phyloP scores from a whole-genome alignment of 2,888 invertebrate species.

The Prosapia bicincta region DNA sequence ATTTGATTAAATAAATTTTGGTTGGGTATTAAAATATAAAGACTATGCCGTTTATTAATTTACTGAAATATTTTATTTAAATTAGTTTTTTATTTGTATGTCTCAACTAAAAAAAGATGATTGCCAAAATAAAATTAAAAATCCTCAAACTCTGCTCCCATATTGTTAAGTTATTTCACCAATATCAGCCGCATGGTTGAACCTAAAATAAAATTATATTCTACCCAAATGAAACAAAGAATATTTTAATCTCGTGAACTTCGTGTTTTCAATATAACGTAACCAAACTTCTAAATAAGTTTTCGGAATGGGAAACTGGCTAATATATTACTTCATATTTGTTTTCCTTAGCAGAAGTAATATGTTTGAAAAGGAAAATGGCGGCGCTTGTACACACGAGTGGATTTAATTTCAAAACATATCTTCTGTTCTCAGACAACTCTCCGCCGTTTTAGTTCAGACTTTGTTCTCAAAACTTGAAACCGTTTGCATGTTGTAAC shows the following conservation, averaged over 20 bases:
- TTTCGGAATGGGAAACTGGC: not conserved
- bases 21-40: no score
- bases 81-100: no score
- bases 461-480: not conserved
- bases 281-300: not conserved
- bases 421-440: not conserved
- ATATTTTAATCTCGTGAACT: not conserved
- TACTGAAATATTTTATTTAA: no score
- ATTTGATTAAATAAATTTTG: no score
- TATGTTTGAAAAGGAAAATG: not conserved
- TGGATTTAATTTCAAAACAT: not conserved
- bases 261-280: not conserved
- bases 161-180: no score
- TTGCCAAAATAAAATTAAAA: no score
- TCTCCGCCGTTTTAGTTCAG: not conserved
- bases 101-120: no score
- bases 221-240: not conserved
- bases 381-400: slow-evolving; percentile 1
- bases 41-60: no score
- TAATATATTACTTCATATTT: slow-evolving; percentile 2
- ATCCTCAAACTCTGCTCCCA: no score
- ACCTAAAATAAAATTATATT: not conserved
- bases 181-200: no score
- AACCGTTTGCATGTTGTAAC: not conserved
- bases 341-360: not conserved